Base-by-base conservation (phyloP, 2,888 invertebrate species). In the Archaeoteleia sp. region DNA sequence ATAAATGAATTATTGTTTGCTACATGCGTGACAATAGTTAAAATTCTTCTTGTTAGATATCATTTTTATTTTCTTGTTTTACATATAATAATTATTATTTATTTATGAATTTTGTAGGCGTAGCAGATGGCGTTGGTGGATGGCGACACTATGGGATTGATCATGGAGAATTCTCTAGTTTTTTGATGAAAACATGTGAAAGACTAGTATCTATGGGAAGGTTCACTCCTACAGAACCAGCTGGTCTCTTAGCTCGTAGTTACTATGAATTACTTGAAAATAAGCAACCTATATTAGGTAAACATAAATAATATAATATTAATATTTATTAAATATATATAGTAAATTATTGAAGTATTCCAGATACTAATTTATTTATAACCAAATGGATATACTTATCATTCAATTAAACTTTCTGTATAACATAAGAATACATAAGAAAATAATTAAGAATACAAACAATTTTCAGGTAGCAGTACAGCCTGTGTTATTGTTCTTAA, bases 101-200 rank as follows among this genome's bases (percentile, higher is more conserved):
- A n/a, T n/a, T n/a, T n/a, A n/a, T n/a, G n/a, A n/a, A n/a, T n/a
- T n/a, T n/a, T n/a, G n/a, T 81, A 97, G 98, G 98, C 82, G 97
- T 98, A 75, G 98, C 98, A 63, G 98, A 98, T 87, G 98, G 98
- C 71, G 98, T 98, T 51, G 98, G 98, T 54, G 98, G 98, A 46
- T 98, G 98, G 98, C 90, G 97, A 80, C 94, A 95, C 70, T 97
- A 98, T 85, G 98, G 98, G 46, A 95, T 98, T 75, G 98, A 98
- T 87, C 98, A 98, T 1, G 97, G 98, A 46, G 94, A 94, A 84
- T 98, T 98, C 87, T 96, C 98, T 5, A 91, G 92, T 70, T 94
- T 95, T 81, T 88, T 98, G 76, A 98, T 98, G 98, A 91, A 90
- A 83, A 94, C 95, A 20, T 98, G 98, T 84, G 96, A 97, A 87